These are phyloP conservation scores for Amblyopsis rosae DNA, from an alignment of 2,113 vertebrate genomes.

Conservation along the genomic window DNA sequence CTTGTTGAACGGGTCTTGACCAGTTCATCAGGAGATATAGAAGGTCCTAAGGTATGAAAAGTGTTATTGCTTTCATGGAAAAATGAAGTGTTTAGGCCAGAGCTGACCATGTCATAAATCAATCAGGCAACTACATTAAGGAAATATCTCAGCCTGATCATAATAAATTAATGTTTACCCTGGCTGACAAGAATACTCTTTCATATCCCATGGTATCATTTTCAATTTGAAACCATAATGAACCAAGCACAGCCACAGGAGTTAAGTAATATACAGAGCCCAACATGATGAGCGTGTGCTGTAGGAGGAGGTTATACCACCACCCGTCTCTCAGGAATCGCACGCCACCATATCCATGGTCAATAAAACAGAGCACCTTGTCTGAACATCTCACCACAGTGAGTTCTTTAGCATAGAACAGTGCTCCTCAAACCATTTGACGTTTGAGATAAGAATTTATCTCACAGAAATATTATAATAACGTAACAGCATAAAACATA, in stretches of 20 bases:
- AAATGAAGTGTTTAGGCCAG: constrained; percentile 40
- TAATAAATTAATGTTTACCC: constrained; percentile 43
- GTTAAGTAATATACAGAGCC: constrained; percentile 24
- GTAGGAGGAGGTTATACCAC: constrained; percentile 12
- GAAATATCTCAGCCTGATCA: constrained; percentile 34
- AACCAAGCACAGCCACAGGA: constrained; percentile 16
- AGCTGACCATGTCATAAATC: constrained; percentile 39
- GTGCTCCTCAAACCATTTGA: neutral
- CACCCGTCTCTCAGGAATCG: constrained; percentile 5
- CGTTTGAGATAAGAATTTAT: neutral
- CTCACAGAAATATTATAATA: no score
- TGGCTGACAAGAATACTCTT: constrained; percentile 29
- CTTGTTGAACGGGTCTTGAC: no score
- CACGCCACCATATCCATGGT: constrained; percentile 24
- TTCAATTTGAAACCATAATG: constrained; percentile 18
- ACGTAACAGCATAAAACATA: no score
- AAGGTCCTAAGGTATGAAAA: constrained; percentile 19
- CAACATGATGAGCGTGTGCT: constrained; percentile 2
- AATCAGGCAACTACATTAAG: constrained; percentile 43
- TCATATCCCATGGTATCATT: constrained; percentile 16
- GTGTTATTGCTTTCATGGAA: constrained; percentile 24
- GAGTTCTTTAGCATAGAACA: neutral
- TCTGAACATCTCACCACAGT: constrained; percentile 21
- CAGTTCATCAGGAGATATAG: neutral
- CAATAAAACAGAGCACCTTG: constrained; percentile 42